Conservation (phyloP, 2,888 invertebrate species). For the Cerastoderma edule region DNA sequence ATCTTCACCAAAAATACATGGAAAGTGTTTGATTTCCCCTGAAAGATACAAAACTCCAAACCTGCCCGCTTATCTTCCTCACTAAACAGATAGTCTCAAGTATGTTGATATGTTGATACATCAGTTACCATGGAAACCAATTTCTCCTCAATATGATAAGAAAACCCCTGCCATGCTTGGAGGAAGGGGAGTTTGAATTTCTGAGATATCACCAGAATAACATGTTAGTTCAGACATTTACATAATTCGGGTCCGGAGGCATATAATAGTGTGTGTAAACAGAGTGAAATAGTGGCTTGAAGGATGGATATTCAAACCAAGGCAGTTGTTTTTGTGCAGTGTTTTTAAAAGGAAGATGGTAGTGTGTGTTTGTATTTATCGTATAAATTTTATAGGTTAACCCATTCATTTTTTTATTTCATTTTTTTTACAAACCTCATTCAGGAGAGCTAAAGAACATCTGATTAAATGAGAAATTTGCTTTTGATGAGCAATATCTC, state of each 20-base stretch:
- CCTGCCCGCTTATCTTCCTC: conserved; percentile 7
- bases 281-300: conserved; percentile 14
- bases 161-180: conserved; percentile 18
- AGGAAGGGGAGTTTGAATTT: conserved; percentile 8
- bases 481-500: no score
- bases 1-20: no score
- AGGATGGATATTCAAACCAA: neutral
- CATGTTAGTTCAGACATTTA: conserved; percentile 1
- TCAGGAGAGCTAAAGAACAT: no score
- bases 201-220: conserved; percentile 22
- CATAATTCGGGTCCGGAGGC: conserved; percentile 11
- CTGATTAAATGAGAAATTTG: no score
- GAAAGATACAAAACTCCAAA: no score
- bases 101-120: conserved; percentile 19
- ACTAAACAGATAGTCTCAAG: conserved; percentile 17
- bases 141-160: conserved; percentile 25
- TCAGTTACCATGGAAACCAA: conserved; percentile 17
- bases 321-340: no score
- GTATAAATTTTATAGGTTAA: no score
- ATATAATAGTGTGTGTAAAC: conserved; percentile 14
- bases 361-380: no score
- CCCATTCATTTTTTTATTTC: no score
- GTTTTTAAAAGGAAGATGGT: no score
- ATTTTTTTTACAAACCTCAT: no score
- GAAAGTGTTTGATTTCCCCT: no score